Evolutionary conservation across 2,797 vertebrate genomes (phyloP), one percentile per base, ranked within the genome.

Genomic region (Masticophis lateralis): DNA sequence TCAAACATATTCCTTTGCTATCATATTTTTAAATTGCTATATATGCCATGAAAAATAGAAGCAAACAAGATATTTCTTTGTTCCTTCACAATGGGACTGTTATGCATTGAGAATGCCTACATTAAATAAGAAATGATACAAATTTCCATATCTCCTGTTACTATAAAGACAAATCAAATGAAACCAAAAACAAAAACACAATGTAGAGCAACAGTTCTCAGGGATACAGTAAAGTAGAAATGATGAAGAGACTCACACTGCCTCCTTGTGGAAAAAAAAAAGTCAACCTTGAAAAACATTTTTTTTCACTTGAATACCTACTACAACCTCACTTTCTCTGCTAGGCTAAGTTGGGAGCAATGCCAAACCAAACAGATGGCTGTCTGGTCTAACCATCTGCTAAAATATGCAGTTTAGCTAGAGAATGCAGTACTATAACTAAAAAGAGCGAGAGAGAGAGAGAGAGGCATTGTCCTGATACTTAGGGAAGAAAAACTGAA

Each of bases 201-300:
- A 37, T 0, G 1, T 47, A 47, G 1, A 83, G 37, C 74, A 83
- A 14, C 3, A 47, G 16, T 14, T 25, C 18, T 59, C 47, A 51
- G 18, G 47, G 55, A 56, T 63, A 28, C 28, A 18, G 43, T 47
- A 22, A 86, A 90, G 51, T 5, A 69, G 37, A 74, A 88, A 51
- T 6, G 5, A 43, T 57, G 28, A 55, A n/a, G 89, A 91, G 66
- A 63, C n/a, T 7, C 5, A 83, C 87, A 93, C 90, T 86, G 57
- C 69, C 90, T 87, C 91, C 93, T 91, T 91, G 51, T 89, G 93
- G 53, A 22, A 10, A 56, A 89, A 91, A 91, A 55, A 53, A 74
- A 47, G 57, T n/a, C n/a, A 69, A 69, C n/a, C 20, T 47, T 83
- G 37, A 83, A 83, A 43, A 83, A 47, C 74, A 25, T 25, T 11